Percentiles rank a stretch among this genome's conserved stretches.
phyloP scores from a whole-genome alignment of 2,888 invertebrate species.

The Eupithecia insigniata region DNA sequence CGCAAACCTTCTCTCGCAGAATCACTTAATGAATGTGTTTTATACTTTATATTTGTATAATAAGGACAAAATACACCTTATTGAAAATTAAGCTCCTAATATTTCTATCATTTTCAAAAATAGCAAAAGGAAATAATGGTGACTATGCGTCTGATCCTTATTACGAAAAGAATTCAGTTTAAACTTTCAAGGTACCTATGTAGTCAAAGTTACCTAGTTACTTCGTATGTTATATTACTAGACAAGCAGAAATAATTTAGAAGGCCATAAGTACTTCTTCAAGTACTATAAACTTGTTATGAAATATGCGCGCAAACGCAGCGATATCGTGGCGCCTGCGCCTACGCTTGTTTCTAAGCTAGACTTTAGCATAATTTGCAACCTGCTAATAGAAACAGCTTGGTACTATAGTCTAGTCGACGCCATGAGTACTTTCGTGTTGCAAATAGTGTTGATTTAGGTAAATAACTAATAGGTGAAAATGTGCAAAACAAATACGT shows the following conservation, averaged over 20 bases:
- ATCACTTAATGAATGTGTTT: no score
- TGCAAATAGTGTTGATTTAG: neutral
- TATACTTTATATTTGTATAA: no score
- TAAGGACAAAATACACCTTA: no score
- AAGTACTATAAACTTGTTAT: conserved; percentile 24
- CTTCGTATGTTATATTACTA: neutral
- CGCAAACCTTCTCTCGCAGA: no score
- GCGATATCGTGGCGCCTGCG: conserved; percentile 65
- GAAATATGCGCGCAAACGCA: conserved; percentile 34
- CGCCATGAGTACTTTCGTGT: neutral
- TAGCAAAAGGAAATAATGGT: no score
- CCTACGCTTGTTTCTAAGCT: conserved; percentile 61
- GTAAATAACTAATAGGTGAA: neutral
- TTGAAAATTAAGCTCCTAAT: no score
- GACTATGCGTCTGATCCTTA: no score
- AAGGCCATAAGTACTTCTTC: conserved; percentile 7
- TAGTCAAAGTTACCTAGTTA: no score
- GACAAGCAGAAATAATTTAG: neutral
- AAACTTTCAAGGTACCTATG: no score
- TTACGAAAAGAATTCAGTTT: no score
- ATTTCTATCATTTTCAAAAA: no score
- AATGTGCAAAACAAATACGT: neutral
- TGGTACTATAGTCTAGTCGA: conserved; percentile 46
- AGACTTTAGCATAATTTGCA: conserved; percentile 70
- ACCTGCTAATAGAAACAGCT: conserved; percentile 69